phyloP scores from a whole-genome alignment of 2,113 vertebrate genomes.

The Nibea albiflora region DNA sequence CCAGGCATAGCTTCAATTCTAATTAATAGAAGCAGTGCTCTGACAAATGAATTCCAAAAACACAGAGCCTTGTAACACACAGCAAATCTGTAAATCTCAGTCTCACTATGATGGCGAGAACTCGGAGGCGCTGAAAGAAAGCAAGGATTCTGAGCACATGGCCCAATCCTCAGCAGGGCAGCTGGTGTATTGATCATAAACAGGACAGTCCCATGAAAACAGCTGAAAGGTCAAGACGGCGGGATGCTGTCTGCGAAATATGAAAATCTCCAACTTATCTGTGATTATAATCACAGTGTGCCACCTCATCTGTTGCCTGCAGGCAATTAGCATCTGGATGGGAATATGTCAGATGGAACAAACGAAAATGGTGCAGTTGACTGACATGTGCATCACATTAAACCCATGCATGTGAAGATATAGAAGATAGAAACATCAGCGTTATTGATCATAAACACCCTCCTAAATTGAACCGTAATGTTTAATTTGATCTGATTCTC shows the following conservation, averaged over 20 bases:
- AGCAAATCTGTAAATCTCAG: background rate
- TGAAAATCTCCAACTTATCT: slow-evolving; percentile 78
- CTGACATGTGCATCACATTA: background rate
- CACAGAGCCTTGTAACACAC: background rate
- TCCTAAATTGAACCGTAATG: background rate
- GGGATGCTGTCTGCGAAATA: slow-evolving; percentile 79
- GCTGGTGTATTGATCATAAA: slow-evolving; percentile 71
- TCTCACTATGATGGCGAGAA: slow-evolving; percentile 12
- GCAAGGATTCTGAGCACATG: slow-evolving; percentile 50
- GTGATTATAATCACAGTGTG: slow-evolving; percentile 71
- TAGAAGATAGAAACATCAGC: background rate
- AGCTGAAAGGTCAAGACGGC: slow-evolving; percentile 74
- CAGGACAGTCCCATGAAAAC: slow-evolving; percentile 70
- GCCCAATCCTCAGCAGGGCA: slow-evolving; percentile 53
- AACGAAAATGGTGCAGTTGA: slow-evolving; percentile 15
- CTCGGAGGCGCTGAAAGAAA: slow-evolving; percentile 3
- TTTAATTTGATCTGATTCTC: background rate
- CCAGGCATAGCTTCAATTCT: background rate
- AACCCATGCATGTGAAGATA: background rate
- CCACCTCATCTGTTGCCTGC: slow-evolving; percentile 46
- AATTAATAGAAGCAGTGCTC: background rate
- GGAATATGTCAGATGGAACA: slow-evolving; percentile 44
- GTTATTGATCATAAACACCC: background rate
- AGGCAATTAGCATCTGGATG: slow-evolving; percentile 65
- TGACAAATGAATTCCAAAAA: background rate